phyloP scores from a whole-genome alignment of 2,113 vertebrate species.

The Sphaerodactylus townsendi region DNA sequence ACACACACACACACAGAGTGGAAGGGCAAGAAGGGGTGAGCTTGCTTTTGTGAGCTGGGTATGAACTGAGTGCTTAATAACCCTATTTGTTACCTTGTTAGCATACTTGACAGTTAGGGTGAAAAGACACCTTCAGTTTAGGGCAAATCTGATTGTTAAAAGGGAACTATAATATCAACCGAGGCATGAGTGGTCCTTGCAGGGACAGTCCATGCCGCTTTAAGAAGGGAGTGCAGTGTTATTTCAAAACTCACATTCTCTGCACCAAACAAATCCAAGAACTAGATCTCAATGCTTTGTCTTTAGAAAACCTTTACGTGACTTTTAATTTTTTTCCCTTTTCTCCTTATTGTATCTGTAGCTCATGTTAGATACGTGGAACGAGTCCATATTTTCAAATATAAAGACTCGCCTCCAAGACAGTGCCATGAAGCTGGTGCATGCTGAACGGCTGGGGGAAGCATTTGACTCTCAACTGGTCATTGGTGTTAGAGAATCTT shows the following conservation, averaged over 20 bases:
- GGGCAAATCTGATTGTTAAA: neutral
- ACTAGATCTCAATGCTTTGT: neutral
- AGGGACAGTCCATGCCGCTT: no score
- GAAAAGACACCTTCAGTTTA: neutral
- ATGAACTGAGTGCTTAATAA: neutral
- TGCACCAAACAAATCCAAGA: neutral
- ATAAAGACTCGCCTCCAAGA: slow-evolving; percentile 97
- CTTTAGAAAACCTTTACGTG: slow-evolving; percentile 24
- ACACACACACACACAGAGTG: no score
- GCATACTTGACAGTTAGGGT: neutral
- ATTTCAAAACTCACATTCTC: neutral
- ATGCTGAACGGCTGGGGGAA: slow-evolving; percentile 95
- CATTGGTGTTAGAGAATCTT: slow-evolving; percentile 97
- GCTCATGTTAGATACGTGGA: slow-evolving; percentile 99
- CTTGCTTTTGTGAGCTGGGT: neutral
- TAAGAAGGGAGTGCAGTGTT: neutral
- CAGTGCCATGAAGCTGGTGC: slow-evolving; percentile 98
- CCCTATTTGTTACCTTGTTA: neutral
- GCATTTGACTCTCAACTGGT: slow-evolving; percentile 99
- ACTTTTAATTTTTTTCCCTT: neutral
- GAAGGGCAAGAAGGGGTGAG: no score
- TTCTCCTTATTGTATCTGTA: slow-evolving; percentile 59
- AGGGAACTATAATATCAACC: no score
- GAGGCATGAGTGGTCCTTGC: neutral
- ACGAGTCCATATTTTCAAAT: slow-evolving; percentile 99